A percentile compares a stretch with the other conserved stretches of the same genome.
phyloP scores from a whole-genome alignment of 2,113 vertebrate genomes.

The Notothenia rossii region DNA sequence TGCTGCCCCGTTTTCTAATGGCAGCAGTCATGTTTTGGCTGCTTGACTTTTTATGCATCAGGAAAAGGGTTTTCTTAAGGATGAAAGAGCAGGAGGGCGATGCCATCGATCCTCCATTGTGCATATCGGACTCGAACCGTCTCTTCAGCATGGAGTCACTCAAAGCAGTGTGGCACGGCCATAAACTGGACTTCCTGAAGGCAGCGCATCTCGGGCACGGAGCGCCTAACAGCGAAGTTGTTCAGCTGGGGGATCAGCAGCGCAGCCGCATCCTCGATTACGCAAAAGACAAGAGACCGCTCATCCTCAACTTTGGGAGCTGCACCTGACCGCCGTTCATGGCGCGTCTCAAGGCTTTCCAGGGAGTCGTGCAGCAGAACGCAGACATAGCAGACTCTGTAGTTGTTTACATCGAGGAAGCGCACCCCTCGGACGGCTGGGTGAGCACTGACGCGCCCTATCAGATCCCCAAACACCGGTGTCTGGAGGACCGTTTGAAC shows the following conservation, averaged over 20 bases:
- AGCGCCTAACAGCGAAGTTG: conserved; percentile 94
- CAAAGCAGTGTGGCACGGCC: conserved; percentile 95
- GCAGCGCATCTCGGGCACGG: conserved; percentile 90
- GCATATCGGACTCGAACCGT: conserved; percentile 95
- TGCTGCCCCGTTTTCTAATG: conserved; percentile 94
- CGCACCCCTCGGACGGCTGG: conserved; percentile 98
- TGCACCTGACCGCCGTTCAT: conserved; percentile 99
- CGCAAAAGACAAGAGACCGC: conserved; percentile 88
- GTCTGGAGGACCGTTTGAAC: conserved; percentile 92
- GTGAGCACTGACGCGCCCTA: conserved; percentile 95
- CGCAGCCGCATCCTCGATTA: conserved; percentile 90
- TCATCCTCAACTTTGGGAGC: conserved; percentile 97
- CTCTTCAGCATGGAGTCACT: conserved; percentile 95
- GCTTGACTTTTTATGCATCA: conserved; percentile 95
- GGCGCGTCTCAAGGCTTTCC: conserved; percentile 95
- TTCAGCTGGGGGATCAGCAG: conserved; percentile 87
- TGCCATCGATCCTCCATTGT: conserved; percentile 92
- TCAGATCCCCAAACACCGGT: conserved; percentile 92
- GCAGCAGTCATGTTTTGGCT: conserved; percentile 95
- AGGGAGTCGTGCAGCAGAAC: conserved; percentile 90
- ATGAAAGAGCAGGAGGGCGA: conserved; percentile 80
- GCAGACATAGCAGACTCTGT: conserved; percentile 93
- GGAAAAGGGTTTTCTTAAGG: conserved; percentile 88
- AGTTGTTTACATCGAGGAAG: conserved; percentile 97
- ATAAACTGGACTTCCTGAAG: conserved; percentile 96